Evolutionary conservation across 2,113 vertebrate species (phyloP).

Genomic region (Microtus oregoni): DNA sequence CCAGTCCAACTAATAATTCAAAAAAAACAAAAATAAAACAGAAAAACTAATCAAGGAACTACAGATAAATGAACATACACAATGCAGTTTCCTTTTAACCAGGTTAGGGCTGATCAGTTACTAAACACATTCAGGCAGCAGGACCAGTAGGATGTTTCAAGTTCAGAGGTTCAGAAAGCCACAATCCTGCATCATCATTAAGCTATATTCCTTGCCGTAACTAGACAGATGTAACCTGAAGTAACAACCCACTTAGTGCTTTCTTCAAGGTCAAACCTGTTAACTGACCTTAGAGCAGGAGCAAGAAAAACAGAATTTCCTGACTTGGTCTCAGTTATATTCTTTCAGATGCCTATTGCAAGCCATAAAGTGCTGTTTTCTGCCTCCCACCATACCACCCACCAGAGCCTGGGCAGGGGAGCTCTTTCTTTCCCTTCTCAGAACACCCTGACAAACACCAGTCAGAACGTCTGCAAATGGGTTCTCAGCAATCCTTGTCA

Average conservation of each 20-base stretch:
- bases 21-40: background rate
- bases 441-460: background rate
- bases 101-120: background rate
- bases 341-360: background rate
- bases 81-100: slow-evolving; percentile 30
- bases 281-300: background rate
- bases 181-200: background rate
- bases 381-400: background rate
- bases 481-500: slow-evolving; percentile 1
- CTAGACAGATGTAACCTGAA: background rate
- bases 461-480: background rate
- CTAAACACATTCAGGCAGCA: background rate
- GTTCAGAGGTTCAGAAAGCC: slow-evolving; percentile 33
- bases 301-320: slow-evolving; percentile 1
- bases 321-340: slow-evolving; percentile 4
- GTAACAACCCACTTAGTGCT: background rate
- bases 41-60: background rate
- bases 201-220: background rate
- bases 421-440: background rate
- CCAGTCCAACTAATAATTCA: background rate
- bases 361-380: slow-evolving; percentile 31
- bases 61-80: slow-evolving; percentile 25
- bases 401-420: background rate
- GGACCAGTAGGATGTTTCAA: background rate
- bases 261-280: background rate